Evolutionary conservation across 2,113 vertebrate genomes (phyloP).

Genomic region (Cebus imitator): DNA sequence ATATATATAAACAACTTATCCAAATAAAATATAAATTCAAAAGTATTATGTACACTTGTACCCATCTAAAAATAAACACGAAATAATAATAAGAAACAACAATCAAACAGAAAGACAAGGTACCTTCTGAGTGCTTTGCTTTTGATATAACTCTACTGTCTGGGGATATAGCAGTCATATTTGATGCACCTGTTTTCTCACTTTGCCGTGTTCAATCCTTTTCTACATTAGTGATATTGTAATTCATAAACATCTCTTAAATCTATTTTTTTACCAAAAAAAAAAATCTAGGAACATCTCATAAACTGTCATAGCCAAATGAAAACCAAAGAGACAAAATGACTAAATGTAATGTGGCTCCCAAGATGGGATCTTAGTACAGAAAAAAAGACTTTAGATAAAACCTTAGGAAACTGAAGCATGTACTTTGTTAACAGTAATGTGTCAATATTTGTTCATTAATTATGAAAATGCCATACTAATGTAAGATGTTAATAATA

Average conservation of each 20-base stretch:
- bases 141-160: neutral
- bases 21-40: neutral
- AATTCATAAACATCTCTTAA: neutral
- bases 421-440: neutral
- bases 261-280: no score
- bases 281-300: neutral
- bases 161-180: neutral
- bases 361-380: neutral
- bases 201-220: no score
- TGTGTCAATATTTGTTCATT: neutral
- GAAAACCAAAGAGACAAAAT: neutral
- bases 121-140: neutral
- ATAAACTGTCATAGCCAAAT: neutral
- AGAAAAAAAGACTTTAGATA: neutral
- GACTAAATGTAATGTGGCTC: no score
- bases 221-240: accelerated
- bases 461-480: neutral
- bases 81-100: neutral
- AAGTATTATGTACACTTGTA: neutral
- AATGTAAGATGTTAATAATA: neutral
- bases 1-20: neutral
- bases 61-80: neutral
- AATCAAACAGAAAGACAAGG: neutral
- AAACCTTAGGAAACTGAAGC: neutral
- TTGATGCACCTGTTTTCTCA: neutral